Evolutionary conservation across 2,113 vertebrate species (phyloP), one percentile per base, ranked within the genome.

Genomic region (Thymallus thymallus): DNA sequence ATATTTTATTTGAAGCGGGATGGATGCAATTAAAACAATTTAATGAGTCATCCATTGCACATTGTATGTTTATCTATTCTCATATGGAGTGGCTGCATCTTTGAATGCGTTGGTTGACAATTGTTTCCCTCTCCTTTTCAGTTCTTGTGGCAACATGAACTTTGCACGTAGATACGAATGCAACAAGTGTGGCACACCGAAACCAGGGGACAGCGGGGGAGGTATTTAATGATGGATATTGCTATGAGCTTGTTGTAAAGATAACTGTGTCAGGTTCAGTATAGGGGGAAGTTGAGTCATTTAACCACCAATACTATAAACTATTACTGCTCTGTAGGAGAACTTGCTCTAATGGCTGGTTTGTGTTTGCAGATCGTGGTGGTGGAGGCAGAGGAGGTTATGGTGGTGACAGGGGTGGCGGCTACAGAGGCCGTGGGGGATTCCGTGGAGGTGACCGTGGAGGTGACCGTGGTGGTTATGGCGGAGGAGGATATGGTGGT

Each of bases 81-180:
- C 9, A 41, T 41, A 41, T 41, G 35, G 35, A 41, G 10, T 41
- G 35, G 35, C 35, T 41, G 10, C 35, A 10, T 12, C 2, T 41
- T 22, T n/a, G 6, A 22, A 60, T 23, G n/a, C 23, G n/a, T 1
- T 55, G 12, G n/a, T 35, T 76, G 6, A 5, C 12, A 3, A 75
- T n/a, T 14, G 18, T 22, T 1, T n/a, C 3, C 5, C 2, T 60
- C 18, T 85, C 18, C 20, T 75, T 77, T 18, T 73, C 71, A 99
- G 98, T 64, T 93, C 91, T 30, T 98, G 98, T 75, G 95, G 96
- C 60, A 99, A 99, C 79, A 96, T 98, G 94, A 99, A 99, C 87
- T 98, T 99, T 76, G 96, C 96, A 46, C 91, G 96, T 80, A 91
- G 98, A 60, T 96, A 96, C 77, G 98, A 97, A 84, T 98, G 98